Percentiles rank a stretch among this genome's conserved stretches.
phyloP scores from a whole-genome alignment of 2,888 invertebrate genomes.

The Trichogramma dendrolimi region DNA sequence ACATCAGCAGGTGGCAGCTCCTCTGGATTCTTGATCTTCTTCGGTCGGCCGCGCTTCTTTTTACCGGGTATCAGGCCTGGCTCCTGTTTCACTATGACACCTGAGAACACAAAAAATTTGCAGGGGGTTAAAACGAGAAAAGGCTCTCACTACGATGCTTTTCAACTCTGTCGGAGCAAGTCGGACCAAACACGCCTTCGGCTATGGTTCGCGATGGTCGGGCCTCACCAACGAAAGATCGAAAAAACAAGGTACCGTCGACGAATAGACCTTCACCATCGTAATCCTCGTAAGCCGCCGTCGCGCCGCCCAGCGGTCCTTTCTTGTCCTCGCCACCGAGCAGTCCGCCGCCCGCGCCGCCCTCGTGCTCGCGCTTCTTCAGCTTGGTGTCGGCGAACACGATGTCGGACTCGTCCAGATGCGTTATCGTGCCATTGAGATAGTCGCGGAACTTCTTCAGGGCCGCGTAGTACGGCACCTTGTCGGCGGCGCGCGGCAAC shows the following conservation, averaged over 20 bases:
- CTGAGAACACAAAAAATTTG: constrained; percentile 1
- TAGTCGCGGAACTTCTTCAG: constrained; percentile 93
- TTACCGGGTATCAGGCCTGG: constrained; percentile 63
- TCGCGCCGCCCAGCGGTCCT: not conserved
- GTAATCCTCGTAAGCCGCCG: constrained; percentile 38
- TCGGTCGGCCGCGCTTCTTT: constrained; percentile 86
- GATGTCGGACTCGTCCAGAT: constrained; percentile 82
- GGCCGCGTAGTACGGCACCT: constrained; percentile 95
- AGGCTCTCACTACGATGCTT: too few relatives aligned
- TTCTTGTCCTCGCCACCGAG: constrained; percentile 44
- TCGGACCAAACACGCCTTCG: too few relatives aligned
- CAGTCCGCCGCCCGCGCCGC: constrained; percentile 36
- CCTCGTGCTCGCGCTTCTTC: constrained; percentile 54
- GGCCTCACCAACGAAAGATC: not conserved
- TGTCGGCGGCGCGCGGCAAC: constrained; percentile 94
- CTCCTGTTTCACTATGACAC: constrained; percentile 42
- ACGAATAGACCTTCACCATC: constrained; percentile 45
- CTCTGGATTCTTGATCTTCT: constrained; percentile 73
- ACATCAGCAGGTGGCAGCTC: constrained; percentile 57
- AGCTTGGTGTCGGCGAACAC: constrained; percentile 74
- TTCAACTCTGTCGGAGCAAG: too few relatives aligned
- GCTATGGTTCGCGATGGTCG: too few relatives aligned
- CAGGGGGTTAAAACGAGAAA: too few relatives aligned
- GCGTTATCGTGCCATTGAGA: constrained; percentile 79
- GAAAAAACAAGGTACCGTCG: constrained; percentile 37